These are phyloP conservation scores for Drosophila mayri DNA, from an alignment of 1,140 invertebrate species.

Conservation along the genomic window DNA sequence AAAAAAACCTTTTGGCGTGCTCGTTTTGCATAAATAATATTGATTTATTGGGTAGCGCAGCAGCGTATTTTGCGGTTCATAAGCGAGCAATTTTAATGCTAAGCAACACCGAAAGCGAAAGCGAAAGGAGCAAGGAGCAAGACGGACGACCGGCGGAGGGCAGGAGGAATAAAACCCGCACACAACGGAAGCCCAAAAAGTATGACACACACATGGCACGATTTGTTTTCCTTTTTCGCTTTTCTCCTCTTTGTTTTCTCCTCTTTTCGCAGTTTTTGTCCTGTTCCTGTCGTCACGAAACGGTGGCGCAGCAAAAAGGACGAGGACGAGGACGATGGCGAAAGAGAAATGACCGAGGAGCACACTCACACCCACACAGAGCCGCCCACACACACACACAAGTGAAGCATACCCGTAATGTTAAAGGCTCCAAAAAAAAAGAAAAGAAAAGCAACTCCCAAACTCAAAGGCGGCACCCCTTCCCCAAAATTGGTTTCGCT, in stretches of 20 bases:
- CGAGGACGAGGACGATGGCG: neutral
- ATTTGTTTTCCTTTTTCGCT: conserved; percentile 40
- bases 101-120: conserved; percentile 30
- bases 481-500: conserved; percentile 48
- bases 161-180: conserved; percentile 2
- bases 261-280: conserved; percentile 39
- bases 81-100: conserved; percentile 69
- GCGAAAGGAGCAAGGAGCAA: conserved; percentile 23
- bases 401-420: conserved; percentile 51
- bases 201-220: conserved; percentile 58
- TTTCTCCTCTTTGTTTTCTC: conserved; percentile 30
- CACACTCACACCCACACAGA: neutral
- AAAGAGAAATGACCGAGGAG: conserved; percentile 40
- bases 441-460: conserved; percentile 15
- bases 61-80: conserved; percentile 73
- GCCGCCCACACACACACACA: conserved; percentile 36
- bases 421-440: conserved; percentile 40
- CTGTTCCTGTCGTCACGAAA: conserved; percentile 48
- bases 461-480: conserved; percentile 3
- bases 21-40: conserved; percentile 81
- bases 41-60: conserved; percentile 76
- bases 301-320: conserved; percentile 2
- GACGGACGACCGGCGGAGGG: neutral
- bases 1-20: conserved; percentile 44
- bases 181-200: conserved; percentile 49